A percentile compares a stretch with the other conserved stretches of the same genome.
phyloP scores from a whole-genome alignment of 1,140 invertebrate species.

The Dermatophagoides farinae region DNA sequence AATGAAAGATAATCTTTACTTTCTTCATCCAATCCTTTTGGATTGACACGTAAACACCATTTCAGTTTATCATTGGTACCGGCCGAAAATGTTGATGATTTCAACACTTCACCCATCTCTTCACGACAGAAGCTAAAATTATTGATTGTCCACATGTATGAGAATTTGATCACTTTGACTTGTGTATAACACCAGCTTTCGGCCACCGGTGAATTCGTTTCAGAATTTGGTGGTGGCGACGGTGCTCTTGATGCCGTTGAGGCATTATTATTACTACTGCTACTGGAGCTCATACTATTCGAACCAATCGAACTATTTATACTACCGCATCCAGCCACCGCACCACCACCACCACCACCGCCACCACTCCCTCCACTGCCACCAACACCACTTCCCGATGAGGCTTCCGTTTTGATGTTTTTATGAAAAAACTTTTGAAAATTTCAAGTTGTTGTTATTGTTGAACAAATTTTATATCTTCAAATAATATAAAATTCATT shows the following conservation, averaged over 20 bases:
- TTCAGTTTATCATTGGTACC: slow-evolving; percentile 98
- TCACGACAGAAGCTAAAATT: slow-evolving; percentile 99
- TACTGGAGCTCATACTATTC: neutral
- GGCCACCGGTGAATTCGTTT: slow-evolving; percentile 18
- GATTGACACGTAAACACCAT: slow-evolving; percentile 98
- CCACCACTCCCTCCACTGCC: neutral
- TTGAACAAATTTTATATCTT: too few relatives aligned
- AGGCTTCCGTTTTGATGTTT: slow-evolving; percentile 5
- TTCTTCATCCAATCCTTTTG: slow-evolving; percentile 97
- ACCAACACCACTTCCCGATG: neutral
- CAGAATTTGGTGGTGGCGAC: slow-evolving; percentile 16
- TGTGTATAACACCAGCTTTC: slow-evolving; percentile 31
- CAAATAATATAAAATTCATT: too few relatives aligned
- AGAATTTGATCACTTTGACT: slow-evolving; percentile 99
- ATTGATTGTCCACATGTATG: slow-evolving; percentile 99
- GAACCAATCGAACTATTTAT: slow-evolving; percentile 2
- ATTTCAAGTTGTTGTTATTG: neutral
- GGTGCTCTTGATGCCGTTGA: slow-evolving; percentile 19
- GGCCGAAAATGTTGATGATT: slow-evolving; percentile 96
- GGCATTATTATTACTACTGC: slow-evolving; percentile 1
- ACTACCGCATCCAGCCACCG: neutral
- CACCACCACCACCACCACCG: neutral
- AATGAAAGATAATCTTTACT: slow-evolving; percentile 98
- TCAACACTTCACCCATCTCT: slow-evolving; percentile 98
- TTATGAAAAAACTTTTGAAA: neutral